Evolutionary conservation across 2,888 invertebrate genomes (phyloP).

Genomic region (Deilephila porcellus): DNA sequence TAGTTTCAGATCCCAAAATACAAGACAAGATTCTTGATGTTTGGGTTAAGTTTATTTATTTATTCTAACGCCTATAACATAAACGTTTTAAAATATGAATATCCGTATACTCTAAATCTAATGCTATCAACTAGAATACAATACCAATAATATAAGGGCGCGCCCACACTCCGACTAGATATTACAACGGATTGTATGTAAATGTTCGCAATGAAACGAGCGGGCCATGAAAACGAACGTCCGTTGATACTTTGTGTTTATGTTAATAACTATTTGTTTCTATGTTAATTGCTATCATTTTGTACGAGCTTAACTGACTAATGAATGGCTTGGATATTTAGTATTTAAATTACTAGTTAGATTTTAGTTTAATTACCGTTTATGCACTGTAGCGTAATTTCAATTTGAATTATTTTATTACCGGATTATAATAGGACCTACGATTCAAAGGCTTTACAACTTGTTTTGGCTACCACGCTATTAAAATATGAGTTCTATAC

Average conservation of each 20-base stretch:
- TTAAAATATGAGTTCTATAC: too few relatives aligned
- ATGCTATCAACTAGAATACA: neutral
- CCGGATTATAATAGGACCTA: too few relatives aligned
- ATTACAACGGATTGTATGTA: slow-evolving; percentile 20
- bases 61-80: too few relatives aligned
- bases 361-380: neutral
- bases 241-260: slow-evolving; percentile 1
- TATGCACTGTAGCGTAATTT: too few relatives aligned
- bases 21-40: too few relatives aligned
- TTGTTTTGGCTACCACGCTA: too few relatives aligned
- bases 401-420: too few relatives aligned
- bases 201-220: slow-evolving; percentile 14
- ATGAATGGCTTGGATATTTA: neutral
- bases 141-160: neutral
- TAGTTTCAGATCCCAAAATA: too few relatives aligned
- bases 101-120: neutral
- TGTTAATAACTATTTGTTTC: slow-evolving; percentile 6
- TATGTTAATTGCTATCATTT: slow-evolving; percentile 4
- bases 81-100: too few relatives aligned
- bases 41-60: too few relatives aligned
- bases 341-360: neutral
- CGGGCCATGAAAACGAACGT: slow-evolving; percentile 18
- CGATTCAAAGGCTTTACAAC: too few relatives aligned
- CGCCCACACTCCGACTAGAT: neutral
- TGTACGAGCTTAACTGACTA: neutral